A percentile compares a stretch with the other conserved stretches of the same genome.
Evolutionary conservation across 2,113 vertebrate genomes (phyloP).

Genomic region (Cyphomyrus discorhynchus): DNA sequence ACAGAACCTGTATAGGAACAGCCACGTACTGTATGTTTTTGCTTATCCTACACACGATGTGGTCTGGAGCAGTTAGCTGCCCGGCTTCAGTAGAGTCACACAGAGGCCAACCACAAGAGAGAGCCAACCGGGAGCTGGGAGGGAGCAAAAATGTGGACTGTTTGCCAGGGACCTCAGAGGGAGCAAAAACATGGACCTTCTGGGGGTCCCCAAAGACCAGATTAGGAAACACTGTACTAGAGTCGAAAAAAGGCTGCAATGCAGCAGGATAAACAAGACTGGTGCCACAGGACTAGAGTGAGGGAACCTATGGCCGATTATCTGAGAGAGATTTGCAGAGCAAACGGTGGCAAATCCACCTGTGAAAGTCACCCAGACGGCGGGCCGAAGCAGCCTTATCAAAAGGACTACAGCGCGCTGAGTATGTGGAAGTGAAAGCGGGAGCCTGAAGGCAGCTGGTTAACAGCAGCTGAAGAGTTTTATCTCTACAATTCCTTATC

Average conservation of each 20-base stretch:
- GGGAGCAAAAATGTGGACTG: neutral
- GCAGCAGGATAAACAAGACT: neutral
- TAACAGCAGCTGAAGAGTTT: neutral
- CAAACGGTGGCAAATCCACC: neutral
- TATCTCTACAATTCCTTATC: neutral
- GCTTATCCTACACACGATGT: neutral
- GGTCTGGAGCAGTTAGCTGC: neutral
- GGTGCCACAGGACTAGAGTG: neutral
- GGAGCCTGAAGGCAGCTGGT: neutral
- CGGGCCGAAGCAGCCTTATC: neutral
- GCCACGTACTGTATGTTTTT: neutral
- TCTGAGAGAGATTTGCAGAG: neutral
- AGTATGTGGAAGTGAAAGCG: neutral
- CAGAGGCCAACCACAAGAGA: neutral
- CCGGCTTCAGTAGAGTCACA: neutral
- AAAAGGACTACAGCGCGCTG: neutral
- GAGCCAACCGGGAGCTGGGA: neutral
- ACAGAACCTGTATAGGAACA: neutral
- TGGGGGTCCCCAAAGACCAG: neutral
- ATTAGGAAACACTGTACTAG: neutral
- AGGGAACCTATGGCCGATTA: neutral
- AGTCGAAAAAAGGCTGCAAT: neutral
- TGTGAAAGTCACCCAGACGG: neutral
- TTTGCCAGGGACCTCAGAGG: neutral
- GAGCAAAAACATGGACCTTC: neutral